Evolutionary conservation across 2,797 vertebrate species (phyloP), one percentile per base, ranked within the genome.

Genomic region (Malurus leucopterus): DNA sequence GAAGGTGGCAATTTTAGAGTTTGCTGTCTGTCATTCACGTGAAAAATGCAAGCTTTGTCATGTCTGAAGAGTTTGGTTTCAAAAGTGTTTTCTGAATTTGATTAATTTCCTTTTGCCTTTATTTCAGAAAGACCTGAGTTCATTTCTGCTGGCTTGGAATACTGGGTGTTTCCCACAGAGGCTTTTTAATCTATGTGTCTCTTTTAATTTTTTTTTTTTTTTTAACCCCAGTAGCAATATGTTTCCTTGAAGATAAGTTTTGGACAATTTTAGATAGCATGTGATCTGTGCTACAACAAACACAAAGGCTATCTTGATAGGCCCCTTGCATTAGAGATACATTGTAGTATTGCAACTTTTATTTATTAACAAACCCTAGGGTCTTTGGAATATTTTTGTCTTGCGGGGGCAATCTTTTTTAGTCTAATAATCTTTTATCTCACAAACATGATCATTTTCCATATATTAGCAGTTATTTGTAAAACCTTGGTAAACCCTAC

Each of bases 31-130:
- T 72, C 44, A 68, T 64, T 92, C 30, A 34, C 19, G 23, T 47
- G 30, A 32, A 50, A 76, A 81, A 53, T 38, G 50, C 90, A 88
- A 40, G 77, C 74, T 84, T 92, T 88, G 22, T 83, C 84, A 69
- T 74, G 75, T 69, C 72, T 46, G 69, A 53, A 86, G 72, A 86
- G 15, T 82, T 82, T 54, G 12, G 9, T 86, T 86, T 92, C 54
- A 74, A 88, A 82, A 93, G n/a, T 15, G 22, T 71, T 92, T 90
- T 91, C 61, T 92, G 40, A 79, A 51, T 16, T 40, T 70, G 6
- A 24, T 16, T 49, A 59, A 70, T 63, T 51, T 50, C 46, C n/a
- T 75, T 89, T 64, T 64, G 29, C 68, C 40, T 89, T 88, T 58
- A 58, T 40, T 94, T 88, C 71, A 82, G 58, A 88, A 80, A 84